phyloP scores from a whole-genome alignment of 2,113 vertebrate species.

The Baryphthengus martii region DNA sequence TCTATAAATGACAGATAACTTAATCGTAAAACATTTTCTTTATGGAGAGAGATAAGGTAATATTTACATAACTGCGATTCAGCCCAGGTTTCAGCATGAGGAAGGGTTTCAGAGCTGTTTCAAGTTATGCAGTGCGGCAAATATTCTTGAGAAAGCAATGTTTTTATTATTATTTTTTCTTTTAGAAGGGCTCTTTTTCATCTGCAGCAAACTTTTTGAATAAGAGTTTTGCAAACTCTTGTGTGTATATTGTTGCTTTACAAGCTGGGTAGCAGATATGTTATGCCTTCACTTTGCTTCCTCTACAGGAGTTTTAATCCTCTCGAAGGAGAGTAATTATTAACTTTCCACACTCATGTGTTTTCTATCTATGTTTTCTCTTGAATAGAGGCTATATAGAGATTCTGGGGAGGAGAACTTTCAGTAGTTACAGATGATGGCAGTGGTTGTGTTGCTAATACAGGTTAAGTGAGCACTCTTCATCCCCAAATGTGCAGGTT shows the following conservation, averaged over 20 bases:
- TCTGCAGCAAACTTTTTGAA: not conserved
- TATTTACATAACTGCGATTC: not conserved
- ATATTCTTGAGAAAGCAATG: not conserved
- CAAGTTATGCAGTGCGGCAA: not conserved
- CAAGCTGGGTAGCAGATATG: constrained; percentile 6
- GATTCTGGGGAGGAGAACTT: not conserved
- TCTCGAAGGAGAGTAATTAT: constrained; percentile 15
- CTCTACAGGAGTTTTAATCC: constrained; percentile 46
- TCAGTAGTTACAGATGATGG: not conserved
- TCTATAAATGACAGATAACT: constrained; percentile 53
- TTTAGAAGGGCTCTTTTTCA: not conserved
- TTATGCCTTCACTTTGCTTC: not conserved
- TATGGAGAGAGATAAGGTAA: not conserved
- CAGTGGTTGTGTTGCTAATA: not conserved
- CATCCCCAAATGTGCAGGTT: not conserved
- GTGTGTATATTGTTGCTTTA: not conserved
- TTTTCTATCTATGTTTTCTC: constrained; percentile 42
- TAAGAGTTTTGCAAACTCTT: constrained; percentile 13
- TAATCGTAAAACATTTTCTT: constrained; percentile 22
- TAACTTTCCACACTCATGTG: constrained; percentile 36
- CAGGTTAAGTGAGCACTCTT: not conserved
- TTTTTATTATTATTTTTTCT: too few species aligned
- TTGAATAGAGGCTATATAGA: not conserved
- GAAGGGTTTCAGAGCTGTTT: not conserved
- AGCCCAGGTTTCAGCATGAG: not conserved